Percentiles rank a stretch among this genome's conserved stretches.
Evolutionary conservation across 1,140 invertebrate genomes (phyloP).

Genomic region (Pectinophora gossypiella): DNA sequence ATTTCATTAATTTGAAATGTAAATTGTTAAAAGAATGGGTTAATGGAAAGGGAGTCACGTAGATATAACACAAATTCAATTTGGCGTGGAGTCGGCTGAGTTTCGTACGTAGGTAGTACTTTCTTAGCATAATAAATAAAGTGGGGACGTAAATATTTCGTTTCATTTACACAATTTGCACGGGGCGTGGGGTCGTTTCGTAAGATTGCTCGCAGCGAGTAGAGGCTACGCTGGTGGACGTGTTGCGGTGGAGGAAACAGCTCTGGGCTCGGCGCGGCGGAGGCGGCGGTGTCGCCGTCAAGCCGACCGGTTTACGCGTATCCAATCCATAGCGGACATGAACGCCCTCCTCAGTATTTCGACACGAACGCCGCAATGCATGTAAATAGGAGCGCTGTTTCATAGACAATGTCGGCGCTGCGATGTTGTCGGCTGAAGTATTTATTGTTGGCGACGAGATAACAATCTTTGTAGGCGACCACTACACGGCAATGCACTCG

Average conservation of each 20-base stretch:
- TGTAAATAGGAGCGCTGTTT: not conserved
- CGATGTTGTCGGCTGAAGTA: conserved; percentile 1
- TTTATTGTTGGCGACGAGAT: conserved; percentile 1
- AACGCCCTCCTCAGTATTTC: not conserved
- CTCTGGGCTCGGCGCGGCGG: not conserved
- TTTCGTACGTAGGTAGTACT: not conserved
- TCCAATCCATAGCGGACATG: conserved; percentile 1
- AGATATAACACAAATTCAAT: not conserved
- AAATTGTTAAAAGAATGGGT: not conserved
- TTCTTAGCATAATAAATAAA: conserved; percentile 9
- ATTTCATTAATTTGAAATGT: no score
- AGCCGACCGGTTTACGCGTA: not conserved
- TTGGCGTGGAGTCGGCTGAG: not conserved
- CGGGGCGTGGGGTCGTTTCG: conserved; percentile 9
- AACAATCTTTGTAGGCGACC: conserved; percentile 2
- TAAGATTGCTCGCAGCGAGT: not conserved
- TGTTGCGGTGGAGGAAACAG: no score
- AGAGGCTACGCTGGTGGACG: not conserved
- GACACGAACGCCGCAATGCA: not conserved
- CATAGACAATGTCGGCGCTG: not conserved
- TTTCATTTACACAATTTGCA: conserved; percentile 14
- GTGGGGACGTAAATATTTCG: conserved; percentile 7
- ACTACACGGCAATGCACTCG: conserved; percentile 3
- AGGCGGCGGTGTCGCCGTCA: not conserved
- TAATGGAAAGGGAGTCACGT: not conserved